Evolutionary conservation across 35 echinoderm and acorn worm genomes (phyloP), one percentile per base, ranked within the genome.

Genomic region (Holothuria glaberrima): DNA sequence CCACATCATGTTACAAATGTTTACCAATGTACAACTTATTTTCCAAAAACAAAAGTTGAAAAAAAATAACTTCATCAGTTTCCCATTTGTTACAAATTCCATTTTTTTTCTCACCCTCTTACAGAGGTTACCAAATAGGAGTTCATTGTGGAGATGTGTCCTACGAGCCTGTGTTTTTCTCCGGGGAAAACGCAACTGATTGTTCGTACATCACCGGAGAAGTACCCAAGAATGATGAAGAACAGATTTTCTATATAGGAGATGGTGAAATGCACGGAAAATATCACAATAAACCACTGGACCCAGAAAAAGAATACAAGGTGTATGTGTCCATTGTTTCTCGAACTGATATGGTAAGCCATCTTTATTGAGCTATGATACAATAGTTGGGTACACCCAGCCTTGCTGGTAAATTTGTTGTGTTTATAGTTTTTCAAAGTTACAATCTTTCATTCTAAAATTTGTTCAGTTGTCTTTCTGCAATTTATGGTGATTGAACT

Each of bases 121-220:
- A 36, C 30, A 75, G 71, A 14, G 28, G 26, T 0, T 75, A 75
- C 34, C 71, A 75, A 38, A 75, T 75, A n/a, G 71, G 31, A n/a
- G 71, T 75, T 41, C 71, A 75, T 29, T 75, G 71, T n/a, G 16
- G 9, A 20, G 71, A 75, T 10, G 71, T 34, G 41, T 32, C 32
- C 10, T 41, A 41, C 33, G 71, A 75, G 4, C 71, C 71, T 0
- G 44, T 41, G 16, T 75, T 75, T 38, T 75, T 75, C 33, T 19
- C 28, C 9, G 28, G 28, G 14, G 33, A 75, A 6, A 75, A 75
- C 31, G 29, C 34, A 75, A 75, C 71, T 19, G 33, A 75, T 12
- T 75, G 71, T 32, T 75, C 71, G 29, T 75, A 75, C 71, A 75
- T 75, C 10, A 41, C 71, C 4, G 71, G 71, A 75, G 71, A 75